A percentile compares a stretch with the other conserved stretches of the same genome.
These are phyloP conservation scores for Morpho deidamia DNA, from an alignment of 2,888 invertebrate species.

Conservation along the genomic window DNA sequence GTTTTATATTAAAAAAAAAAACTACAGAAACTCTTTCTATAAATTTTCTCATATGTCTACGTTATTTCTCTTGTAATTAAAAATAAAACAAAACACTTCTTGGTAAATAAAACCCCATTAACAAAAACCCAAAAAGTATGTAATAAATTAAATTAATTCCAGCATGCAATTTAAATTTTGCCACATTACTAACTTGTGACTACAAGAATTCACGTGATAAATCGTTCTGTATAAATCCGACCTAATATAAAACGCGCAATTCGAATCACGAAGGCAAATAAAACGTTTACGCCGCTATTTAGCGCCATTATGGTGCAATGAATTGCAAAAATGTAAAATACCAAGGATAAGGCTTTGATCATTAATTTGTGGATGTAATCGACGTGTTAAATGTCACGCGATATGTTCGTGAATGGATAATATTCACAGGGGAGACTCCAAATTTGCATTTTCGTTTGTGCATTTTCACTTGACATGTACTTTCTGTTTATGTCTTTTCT, in stretches of 20 bases:
- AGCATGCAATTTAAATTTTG: conserved; percentile 1
- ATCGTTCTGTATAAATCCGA: neutral
- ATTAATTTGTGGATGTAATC: conserved; percentile 36
- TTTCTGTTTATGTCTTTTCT: too few species aligned
- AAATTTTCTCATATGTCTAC: too few species aligned
- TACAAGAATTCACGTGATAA: conserved; percentile 7
- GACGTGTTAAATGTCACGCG: conserved; percentile 24
- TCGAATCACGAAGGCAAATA: conserved; percentile 63
- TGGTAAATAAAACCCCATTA: too few species aligned
- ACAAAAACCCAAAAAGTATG: neutral
- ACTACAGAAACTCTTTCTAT: too few species aligned
- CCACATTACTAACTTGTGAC: conserved; percentile 17
- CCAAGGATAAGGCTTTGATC: conserved; percentile 39
- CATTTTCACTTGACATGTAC: neutral
- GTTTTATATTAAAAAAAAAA: too few species aligned
- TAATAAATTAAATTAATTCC: neutral
- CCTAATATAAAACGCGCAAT: conserved; percentile 26
- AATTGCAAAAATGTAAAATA: conserved; percentile 52
- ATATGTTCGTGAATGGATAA: conserved; percentile 1
- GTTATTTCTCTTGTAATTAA: too few species aligned
- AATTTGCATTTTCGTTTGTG: neutral
- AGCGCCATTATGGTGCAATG: conserved; percentile 54
- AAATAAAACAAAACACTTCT: too few species aligned
- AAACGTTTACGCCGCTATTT: conserved; percentile 61
- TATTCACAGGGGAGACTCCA: neutral